Evolutionary conservation across 1,140 invertebrate genomes (phyloP).

Genomic region (Drosophila saltans): DNA sequence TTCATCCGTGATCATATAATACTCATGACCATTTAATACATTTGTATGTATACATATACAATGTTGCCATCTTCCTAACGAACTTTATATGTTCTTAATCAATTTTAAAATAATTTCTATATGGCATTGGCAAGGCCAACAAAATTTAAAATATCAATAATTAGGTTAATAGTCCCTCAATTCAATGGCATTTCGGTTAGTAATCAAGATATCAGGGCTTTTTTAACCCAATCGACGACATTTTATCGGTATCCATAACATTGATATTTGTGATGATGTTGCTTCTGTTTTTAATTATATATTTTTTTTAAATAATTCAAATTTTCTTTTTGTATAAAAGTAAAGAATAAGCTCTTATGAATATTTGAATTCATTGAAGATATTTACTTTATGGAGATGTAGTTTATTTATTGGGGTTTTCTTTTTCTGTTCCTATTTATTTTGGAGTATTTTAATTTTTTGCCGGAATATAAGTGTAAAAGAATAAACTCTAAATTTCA

Average conservation of each 20-base stretch:
- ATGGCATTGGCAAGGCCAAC: too few species aligned
- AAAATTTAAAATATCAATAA: too few species aligned
- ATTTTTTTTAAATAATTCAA: too few species aligned
- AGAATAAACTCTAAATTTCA: constrained; percentile 5
- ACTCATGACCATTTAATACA: background rate
- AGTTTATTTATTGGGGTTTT: background rate
- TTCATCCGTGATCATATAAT: background rate
- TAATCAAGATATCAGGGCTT: too few species aligned
- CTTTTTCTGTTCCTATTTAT: background rate
- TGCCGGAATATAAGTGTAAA: constrained; percentile 9
- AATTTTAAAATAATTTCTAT: background rate
- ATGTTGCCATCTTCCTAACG: background rate
- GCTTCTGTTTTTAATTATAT: too few species aligned
- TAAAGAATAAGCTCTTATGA: background rate
- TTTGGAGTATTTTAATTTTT: background rate
- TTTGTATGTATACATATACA: background rate
- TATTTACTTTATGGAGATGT: background rate
- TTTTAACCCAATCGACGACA: too few species aligned
- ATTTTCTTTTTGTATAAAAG: too few species aligned
- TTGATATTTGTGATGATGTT: too few species aligned
- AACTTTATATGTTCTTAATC: background rate
- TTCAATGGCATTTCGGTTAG: too few species aligned
- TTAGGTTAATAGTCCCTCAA: too few species aligned
- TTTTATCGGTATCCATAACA: too few species aligned
- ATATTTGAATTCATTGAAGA: background rate